phyloP scores from a whole-genome alignment of 2,797 vertebrate genomes.

The Eulemur coronatus region DNA sequence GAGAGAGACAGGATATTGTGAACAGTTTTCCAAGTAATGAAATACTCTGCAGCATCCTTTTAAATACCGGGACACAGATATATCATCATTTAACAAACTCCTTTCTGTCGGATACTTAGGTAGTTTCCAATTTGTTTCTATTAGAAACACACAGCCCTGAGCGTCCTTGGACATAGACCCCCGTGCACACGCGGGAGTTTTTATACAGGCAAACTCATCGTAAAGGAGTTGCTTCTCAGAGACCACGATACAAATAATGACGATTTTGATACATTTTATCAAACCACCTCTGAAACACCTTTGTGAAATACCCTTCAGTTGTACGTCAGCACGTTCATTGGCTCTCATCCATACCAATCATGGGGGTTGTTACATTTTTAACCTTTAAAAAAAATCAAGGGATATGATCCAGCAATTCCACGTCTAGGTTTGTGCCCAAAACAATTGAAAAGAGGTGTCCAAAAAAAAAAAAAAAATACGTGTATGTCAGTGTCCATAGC shows the following conservation, averaged over 20 bases:
- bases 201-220: background rate
- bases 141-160: background rate
- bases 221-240: background rate
- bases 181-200: no score
- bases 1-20: background rate
- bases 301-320: background rate
- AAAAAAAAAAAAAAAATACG: no score
- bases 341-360: background rate
- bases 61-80: background rate
- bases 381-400: background rate
- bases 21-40: background rate
- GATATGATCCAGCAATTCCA: background rate
- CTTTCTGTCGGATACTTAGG: background rate
- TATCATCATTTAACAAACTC: background rate
- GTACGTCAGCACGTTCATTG: background rate
- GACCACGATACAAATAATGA: background rate
- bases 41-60: background rate
- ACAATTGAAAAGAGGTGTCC: background rate
- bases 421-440: background rate
- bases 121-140: background rate
- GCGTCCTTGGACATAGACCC: background rate
- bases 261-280: background rate
- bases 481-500: background rate
- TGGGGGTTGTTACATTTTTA: background rate
- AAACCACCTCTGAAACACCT: background rate